These are phyloP conservation scores for Potamarius usumacintae DNA, from an alignment of 2,113 vertebrate species.

Conservation along the genomic window DNA sequence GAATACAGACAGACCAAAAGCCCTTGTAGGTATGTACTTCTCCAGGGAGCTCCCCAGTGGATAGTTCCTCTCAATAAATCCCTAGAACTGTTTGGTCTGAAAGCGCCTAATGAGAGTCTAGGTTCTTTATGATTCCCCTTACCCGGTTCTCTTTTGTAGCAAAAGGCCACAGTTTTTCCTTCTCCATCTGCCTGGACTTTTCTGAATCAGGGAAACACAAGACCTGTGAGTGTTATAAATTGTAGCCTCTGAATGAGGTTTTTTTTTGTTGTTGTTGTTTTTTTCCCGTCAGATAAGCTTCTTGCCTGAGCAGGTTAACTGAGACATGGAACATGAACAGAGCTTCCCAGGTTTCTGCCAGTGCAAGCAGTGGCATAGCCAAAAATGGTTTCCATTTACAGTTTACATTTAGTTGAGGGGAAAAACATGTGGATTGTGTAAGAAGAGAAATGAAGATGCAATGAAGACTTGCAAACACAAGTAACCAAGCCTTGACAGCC, in stretches of 20 bases:
- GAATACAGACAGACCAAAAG: no score
- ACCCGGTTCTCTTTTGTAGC: neutral
- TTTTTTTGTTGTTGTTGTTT: neutral
- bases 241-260: neutral
- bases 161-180: neutral
- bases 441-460: neutral
- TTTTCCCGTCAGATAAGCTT: neutral
- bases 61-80: no score
- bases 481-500: neutral
- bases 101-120: no score
- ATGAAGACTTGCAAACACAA: conserved; percentile 2
- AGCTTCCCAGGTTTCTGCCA: conserved; percentile 11
- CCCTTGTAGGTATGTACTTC: no score
- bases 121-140: neutral
- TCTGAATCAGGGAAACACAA: neutral
- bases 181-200: neutral
- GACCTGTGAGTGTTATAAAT: neutral
- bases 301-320: conserved; percentile 7
- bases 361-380: neutral
- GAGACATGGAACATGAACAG: neutral
- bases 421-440: conserved; percentile 10
- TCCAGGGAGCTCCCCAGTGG: no score
- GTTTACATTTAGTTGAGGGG: neutral
- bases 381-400: conserved; percentile 21
- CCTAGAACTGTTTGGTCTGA: no score